phyloP scores from a whole-genome alignment of 2,888 invertebrate genomes.

The Andrena hattorfiana region DNA sequence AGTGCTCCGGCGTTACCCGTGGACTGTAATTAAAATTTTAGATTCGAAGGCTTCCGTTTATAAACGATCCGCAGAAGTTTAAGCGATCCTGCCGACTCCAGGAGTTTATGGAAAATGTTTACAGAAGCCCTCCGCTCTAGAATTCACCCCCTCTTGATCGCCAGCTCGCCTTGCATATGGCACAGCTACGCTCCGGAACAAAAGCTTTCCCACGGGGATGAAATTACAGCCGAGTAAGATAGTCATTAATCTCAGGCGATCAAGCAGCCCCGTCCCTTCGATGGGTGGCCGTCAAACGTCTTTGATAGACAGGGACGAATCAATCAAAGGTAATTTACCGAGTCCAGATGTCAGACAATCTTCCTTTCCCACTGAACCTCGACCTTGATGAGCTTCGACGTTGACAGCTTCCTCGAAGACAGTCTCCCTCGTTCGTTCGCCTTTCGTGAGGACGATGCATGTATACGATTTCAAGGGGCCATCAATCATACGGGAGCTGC shows the following conservation, averaged over 20 bases:
- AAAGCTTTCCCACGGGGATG: neutral
- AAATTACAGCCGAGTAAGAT: neutral
- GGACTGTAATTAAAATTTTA: constrained; percentile 1
- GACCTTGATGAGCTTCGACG: constrained; percentile 5
- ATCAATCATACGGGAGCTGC: constrained; percentile 12
- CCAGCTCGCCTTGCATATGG: no score
- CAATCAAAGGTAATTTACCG: constrained; percentile 17
- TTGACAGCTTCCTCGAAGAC: neutral
- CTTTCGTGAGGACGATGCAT: constrained; percentile 3
- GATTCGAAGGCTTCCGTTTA: neutral
- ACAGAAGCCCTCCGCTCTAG: neutral
- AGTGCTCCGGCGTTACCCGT: neutral
- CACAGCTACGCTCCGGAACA: neutral
- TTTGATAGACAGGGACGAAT: constrained; percentile 1
- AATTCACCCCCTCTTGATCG: no score
- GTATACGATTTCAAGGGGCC: constrained; percentile 5
- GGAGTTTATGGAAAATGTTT: neutral
- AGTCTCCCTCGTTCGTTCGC: neutral
- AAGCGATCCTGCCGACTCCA: neutral
- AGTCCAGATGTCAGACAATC: neutral
- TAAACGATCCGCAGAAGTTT: neutral
- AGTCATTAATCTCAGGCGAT: neutral
- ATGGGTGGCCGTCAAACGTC: neutral
- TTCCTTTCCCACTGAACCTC: constrained; percentile 16
- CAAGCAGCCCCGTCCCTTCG: neutral